Evolutionary conservation across 2,113 vertebrate species (phyloP).

Genomic region (Xerus inauris): DNA sequence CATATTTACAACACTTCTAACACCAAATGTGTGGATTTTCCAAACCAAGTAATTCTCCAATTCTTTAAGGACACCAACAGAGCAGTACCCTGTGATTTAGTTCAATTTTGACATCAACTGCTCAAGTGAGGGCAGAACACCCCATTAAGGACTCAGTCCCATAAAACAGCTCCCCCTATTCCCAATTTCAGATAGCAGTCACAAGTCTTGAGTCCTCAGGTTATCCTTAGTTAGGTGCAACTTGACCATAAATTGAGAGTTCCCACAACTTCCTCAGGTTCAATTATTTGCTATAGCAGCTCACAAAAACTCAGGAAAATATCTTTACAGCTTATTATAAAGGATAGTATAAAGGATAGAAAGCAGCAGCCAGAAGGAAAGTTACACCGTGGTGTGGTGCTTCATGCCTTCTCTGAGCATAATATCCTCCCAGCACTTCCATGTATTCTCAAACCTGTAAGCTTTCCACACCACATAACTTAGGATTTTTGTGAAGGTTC

Average conservation of each 20-base stretch:
- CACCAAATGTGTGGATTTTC: not conserved
- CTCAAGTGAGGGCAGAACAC: not conserved
- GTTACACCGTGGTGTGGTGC: fast-evolving
- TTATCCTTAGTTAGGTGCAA: not conserved
- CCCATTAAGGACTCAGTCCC: not conserved
- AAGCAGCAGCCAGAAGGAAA: not conserved
- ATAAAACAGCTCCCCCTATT: not conserved
- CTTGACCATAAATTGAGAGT: not conserved
- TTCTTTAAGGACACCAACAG: not conserved
- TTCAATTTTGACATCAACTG: not conserved
- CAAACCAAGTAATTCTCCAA: not conserved
- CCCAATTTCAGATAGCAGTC: not conserved
- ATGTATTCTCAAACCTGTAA: not conserved
- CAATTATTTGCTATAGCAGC: not conserved
- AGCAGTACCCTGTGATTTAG: not conserved
- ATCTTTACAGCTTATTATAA: no score
- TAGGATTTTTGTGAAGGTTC: not conserved
- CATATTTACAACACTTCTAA: not conserved
- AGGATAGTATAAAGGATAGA: not conserved
- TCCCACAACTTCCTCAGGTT: not conserved
- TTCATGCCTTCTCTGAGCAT: not conserved
- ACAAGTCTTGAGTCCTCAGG: not conserved
- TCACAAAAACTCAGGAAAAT: not conserved
- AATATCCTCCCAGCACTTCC: not conserved
- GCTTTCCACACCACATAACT: not conserved